Conservation (phyloP, 2,888 invertebrate genomes). For the Boloria euphrosyne region DNA sequence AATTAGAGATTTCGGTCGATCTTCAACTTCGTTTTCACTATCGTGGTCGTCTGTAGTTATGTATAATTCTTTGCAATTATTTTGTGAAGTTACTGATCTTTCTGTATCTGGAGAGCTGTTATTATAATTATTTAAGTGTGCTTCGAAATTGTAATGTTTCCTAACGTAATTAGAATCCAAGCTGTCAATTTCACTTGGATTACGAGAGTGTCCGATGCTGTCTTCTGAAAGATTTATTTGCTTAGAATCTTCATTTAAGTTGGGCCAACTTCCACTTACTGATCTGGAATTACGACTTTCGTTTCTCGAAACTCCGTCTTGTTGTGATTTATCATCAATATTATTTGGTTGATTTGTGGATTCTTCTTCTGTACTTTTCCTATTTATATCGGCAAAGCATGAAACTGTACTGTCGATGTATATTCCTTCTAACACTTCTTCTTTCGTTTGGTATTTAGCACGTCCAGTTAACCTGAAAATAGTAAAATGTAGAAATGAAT, state of each 20-base stretch:
- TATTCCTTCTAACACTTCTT: constrained; percentile 77
- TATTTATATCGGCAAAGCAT: constrained; percentile 77
- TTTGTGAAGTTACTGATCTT: constrained; percentile 62
- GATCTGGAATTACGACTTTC: constrained; percentile 69
- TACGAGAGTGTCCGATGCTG: constrained; percentile 74
- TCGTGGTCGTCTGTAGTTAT: constrained; percentile 68
- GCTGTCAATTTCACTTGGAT: constrained; percentile 82
- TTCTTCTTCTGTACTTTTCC: constrained; percentile 62
- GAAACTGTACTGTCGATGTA: constrained; percentile 79
- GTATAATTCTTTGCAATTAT: constrained; percentile 68
- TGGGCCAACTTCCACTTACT: constrained; percentile 76
- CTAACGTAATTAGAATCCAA: constrained; percentile 82
- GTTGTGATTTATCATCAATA: constrained; percentile 63
- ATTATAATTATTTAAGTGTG: constrained; percentile 71
- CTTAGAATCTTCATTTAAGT: constrained; percentile 72
- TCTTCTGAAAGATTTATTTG: constrained; percentile 74
- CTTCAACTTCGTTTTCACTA: constrained; percentile 65
- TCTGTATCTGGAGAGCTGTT: constrained; percentile 77
- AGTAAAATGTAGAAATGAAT: background rate
- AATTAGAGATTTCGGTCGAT: constrained; percentile 69
- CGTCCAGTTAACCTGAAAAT: constrained; percentile 71
- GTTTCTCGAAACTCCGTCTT: constrained; percentile 62
- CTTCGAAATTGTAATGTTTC: constrained; percentile 80
- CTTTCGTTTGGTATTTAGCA: constrained; percentile 77
- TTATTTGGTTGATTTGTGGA: constrained; percentile 48